Conservation (phyloP, 2,888 invertebrate species). For the Podabrus alpinus region DNA sequence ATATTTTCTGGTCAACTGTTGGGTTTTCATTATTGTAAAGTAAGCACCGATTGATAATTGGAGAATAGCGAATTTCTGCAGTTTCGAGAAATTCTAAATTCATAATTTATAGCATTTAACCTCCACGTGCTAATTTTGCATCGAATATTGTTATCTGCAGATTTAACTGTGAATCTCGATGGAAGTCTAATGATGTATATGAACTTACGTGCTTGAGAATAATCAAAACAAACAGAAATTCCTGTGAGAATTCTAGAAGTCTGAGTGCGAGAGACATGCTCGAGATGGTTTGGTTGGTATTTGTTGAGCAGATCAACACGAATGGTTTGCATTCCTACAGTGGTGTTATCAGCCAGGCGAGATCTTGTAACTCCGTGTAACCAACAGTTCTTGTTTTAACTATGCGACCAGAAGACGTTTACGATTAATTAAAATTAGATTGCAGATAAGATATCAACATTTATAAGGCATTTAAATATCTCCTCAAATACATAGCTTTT, state of each 20-base stretch:
- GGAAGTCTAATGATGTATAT: conserved; percentile 23
- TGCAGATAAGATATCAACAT: conserved; percentile 46
- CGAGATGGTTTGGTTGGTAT: conserved; percentile 43
- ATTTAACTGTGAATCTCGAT: conserved; percentile 16
- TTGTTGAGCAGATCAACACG: conserved; percentile 48
- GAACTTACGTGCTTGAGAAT: conserved; percentile 26
- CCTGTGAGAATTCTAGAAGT: conserved; percentile 30
- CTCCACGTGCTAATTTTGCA: conserved; percentile 17
- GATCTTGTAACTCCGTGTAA: conserved; percentile 45
- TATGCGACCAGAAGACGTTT: conserved; percentile 48
- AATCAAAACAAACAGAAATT: conserved; percentile 32
- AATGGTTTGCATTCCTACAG: conserved; percentile 48
- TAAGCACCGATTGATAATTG: too few species aligned
- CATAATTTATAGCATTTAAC: conserved; percentile 13
- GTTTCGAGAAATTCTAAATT: background rate
- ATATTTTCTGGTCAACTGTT: too few species aligned
- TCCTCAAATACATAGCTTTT: conserved; percentile 19
- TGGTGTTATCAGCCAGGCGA: conserved; percentile 44
- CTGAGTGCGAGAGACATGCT: conserved; percentile 34
- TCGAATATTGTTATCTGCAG: conserved; percentile 19
- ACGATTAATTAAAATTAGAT: conserved; percentile 53
- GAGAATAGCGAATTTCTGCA: too few species aligned
- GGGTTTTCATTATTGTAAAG: too few species aligned
- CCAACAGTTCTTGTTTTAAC: conserved; percentile 44
- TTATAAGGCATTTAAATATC: conserved; percentile 29